Evolutionary conservation across 2,888 invertebrate genomes (phyloP), one percentile per base, ranked within the genome.

Genomic region (Stenichneumon culpator): DNA sequence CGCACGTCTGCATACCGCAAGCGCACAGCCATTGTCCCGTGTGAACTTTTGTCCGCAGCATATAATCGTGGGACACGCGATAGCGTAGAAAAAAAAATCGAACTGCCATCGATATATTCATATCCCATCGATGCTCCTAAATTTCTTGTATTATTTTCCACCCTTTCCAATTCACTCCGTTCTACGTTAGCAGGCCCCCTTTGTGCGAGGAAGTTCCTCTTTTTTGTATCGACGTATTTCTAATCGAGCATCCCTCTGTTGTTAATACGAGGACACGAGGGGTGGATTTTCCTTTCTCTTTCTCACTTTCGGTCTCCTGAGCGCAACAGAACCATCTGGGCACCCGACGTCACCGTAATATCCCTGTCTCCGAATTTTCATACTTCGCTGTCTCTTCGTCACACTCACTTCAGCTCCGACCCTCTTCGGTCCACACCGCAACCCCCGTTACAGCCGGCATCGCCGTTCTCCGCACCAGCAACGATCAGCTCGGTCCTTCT

Each of bases 381-480:
- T 69, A 54, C 75, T 63, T 60, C 32, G 32, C 25, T 88, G 87
- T 85, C 87, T 79, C 82, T 68, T 63, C 60, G 60, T 63, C 60
- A 22, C 65, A 50, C n/a, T 57, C 73, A 44, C 74, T 65, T 16
- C 36, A 57, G 44, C n/a, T 19, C 57, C 44, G 39, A 52, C 67
- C 65, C 63, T 82, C 80, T 68, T 67, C 63, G 28, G 52, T 54
- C 36, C 50, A 72, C 73, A 69, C 72, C 57, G 52, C 57, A 32
- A 11, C 82, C 50, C 83, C 60, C 14, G 25, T 14, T 79, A 68
- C 84, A 80, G 79, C 84, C 65, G 28, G 60, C 60, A 63, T 63
- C 60, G 47, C 32, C 47, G 11, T 19, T n/a, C 65, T 87, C 68
- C 81, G 75, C 87, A 88, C 87, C 87, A 84, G 82, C 60, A 22